Percentiles rank a stretch among this genome's conserved stretches.
phyloP scores from a whole-genome alignment of 2,113 vertebrate genomes.

The Anguilla rostrata region DNA sequence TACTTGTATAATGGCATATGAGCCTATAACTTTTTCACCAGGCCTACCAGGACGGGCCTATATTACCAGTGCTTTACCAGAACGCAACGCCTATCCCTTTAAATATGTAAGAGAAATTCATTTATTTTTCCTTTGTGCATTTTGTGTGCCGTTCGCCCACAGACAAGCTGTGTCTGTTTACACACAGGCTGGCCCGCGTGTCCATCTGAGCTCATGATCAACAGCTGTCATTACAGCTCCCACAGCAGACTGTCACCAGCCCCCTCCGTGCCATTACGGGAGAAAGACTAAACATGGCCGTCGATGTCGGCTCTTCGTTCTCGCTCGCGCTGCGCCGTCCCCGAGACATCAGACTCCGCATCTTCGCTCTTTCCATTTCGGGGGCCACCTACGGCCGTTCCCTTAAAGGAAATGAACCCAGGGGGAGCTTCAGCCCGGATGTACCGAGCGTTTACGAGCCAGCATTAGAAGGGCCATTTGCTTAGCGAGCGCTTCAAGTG shows the following conservation, averaged over 20 bases:
- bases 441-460: neutral
- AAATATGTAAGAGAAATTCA: neutral
- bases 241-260: constrained; percentile 27
- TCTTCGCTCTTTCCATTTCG: neutral
- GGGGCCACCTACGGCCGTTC: neutral
- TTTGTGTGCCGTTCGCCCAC: neutral
- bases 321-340: neutral
- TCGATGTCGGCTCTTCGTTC: neutral
- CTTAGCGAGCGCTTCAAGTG: neutral
- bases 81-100: neutral
- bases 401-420: neutral
- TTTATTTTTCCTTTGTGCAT: neutral
- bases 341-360: neutral
- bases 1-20: too few species aligned
- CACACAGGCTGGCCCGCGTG: constrained; percentile 30
- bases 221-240: constrained; percentile 41
- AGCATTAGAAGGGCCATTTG: neutral
- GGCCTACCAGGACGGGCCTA: neutral
- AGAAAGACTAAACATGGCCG: neutral
- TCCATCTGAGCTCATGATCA: constrained; percentile 25
- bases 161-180: constrained; percentile 32
- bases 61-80: neutral
- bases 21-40: neutral
- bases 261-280: neutral
- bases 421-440: neutral